Percentiles rank a stretch among this genome's conserved stretches.
Evolutionary conservation across 2,888 invertebrate species (phyloP).

Genomic region (Apamea epomidion): DNA sequence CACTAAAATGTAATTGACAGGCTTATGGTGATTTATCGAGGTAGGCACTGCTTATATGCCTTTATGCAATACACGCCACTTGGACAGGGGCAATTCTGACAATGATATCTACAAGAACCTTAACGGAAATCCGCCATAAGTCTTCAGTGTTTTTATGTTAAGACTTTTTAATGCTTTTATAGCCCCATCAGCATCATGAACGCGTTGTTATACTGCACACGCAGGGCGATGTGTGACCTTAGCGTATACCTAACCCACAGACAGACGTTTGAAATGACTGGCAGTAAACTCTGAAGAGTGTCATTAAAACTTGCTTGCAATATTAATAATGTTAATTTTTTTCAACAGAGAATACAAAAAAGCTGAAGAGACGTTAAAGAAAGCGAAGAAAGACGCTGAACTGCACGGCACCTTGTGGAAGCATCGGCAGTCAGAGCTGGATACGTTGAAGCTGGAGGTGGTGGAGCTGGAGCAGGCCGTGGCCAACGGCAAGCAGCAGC

Average conservation of each 20-base stretch:
- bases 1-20: too few species aligned
- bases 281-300: background rate
- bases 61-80: too few species aligned
- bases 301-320: background rate
- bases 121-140: background rate
- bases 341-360: slow-evolving; percentile 83
- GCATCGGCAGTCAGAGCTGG: slow-evolving; percentile 94
- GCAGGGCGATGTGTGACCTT: too few species aligned
- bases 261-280: background rate
- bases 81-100: background rate
- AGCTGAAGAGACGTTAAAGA: slow-evolving; percentile 84
- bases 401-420: slow-evolving; percentile 94
- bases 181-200: background rate
- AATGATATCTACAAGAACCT: background rate
- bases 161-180: background rate
- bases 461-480: slow-evolving; percentile 93
- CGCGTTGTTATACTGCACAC: background rate
- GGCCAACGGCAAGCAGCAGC: too few species aligned
- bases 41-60: too few species aligned
- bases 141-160: background rate
- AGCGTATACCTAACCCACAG: too few species aligned
- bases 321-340: background rate
- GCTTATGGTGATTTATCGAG: too few species aligned
- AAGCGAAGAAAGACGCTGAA: slow-evolving; percentile 93
- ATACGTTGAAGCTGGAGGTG: slow-evolving; percentile 95